Base-by-base conservation (phyloP, 2,888 invertebrate genomes). In the Anorthoa munda region DNA sequence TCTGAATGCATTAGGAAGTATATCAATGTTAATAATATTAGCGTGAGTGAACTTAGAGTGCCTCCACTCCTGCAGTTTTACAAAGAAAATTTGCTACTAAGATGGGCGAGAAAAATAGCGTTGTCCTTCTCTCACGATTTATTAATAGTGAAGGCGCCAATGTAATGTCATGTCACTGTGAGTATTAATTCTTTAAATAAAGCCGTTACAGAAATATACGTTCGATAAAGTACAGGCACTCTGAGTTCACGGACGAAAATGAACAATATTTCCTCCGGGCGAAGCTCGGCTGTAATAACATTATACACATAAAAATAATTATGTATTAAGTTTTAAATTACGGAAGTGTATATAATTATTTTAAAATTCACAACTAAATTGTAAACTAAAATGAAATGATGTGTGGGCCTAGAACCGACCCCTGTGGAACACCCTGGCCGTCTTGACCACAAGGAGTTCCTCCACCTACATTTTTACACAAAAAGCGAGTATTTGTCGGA, bases 121-220 rank as follows among this genome's bases (percentile, higher is more conserved):
- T 56, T 69, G 53, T 80, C 68, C 39, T 23, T 51, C n/a, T 72
- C 66, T 13, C 56, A 56, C 58, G 50, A 66, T 77, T 39, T 77
- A 64, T 66, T 69, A 61, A 76, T 64, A 61, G 61, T 55, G n/a
- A 21, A 56, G 45, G 45, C 67, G 50, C 51, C 53, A 69, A 58
- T 59, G 63, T 39, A 18, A 31, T 45, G 66, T 53, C 48, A 66
- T 66, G 53, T 80, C 46, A 60, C 55, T 66, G 26, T 60, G 77
- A 81, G 64, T 77, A 66, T 66, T 46, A 21, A 72, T 68, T 76
- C 67, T 81, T 66, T 68, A 81, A 81, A 81, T 81, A 73, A 68
- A 81, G 31, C 64, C n/a, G 31, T 45, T 70, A 72, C 67, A 69
- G 45, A 59, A 72, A 69, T 72, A 68, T 56, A 60, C 59, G 21